Percentiles rank a stretch among this genome's conserved stretches.
These are phyloP conservation scores for Muscidifurax raptorellus DNA, from an alignment of 1,140 invertebrate genomes.

Conservation along the genomic window DNA sequence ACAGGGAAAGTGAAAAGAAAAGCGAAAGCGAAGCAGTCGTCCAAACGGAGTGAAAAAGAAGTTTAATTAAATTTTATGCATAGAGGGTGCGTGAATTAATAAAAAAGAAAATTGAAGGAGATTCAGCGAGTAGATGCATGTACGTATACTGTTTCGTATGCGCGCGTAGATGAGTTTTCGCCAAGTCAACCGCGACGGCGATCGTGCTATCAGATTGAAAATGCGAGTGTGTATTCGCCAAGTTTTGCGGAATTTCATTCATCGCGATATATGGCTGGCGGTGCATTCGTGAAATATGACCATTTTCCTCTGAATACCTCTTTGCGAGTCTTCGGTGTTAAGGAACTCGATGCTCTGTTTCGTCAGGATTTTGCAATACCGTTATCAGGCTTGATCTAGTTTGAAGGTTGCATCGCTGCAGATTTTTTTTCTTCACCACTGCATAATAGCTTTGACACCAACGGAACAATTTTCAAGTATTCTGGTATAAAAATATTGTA, in stretches of 20 bases:
- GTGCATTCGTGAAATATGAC: constrained; percentile 40
- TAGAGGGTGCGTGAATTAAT: too few relatives aligned
- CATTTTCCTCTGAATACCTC: constrained; percentile 2
- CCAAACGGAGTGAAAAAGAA: neutral
- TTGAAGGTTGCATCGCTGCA: constrained; percentile 6
- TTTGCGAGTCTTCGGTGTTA: neutral
- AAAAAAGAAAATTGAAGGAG: too few relatives aligned
- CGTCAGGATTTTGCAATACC: constrained; percentile 34
- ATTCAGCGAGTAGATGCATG: too few relatives aligned
- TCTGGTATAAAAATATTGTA: too few relatives aligned
- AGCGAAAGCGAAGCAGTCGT: neutral
- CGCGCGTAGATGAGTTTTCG: neutral
- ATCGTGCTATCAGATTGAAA: constrained; percentile 7
- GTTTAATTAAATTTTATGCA: too few relatives aligned
- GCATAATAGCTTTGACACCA: too few relatives aligned
- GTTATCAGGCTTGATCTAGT: constrained; percentile 3
- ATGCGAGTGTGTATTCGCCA: neutral
- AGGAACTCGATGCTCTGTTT: constrained; percentile 39
- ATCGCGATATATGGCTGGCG: constrained; percentile 14
- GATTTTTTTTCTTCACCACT: neutral
- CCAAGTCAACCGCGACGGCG: neutral
- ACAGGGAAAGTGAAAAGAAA: neutral
- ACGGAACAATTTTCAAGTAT: too few relatives aligned
- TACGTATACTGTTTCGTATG: too few relatives aligned
- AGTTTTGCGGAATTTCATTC: constrained; percentile 45